A percentile compares a stretch with the other conserved stretches of the same genome.
These are phyloP conservation scores for Magallana gigas DNA, from an alignment of 1,140 invertebrate species.

Conservation along the genomic window DNA sequence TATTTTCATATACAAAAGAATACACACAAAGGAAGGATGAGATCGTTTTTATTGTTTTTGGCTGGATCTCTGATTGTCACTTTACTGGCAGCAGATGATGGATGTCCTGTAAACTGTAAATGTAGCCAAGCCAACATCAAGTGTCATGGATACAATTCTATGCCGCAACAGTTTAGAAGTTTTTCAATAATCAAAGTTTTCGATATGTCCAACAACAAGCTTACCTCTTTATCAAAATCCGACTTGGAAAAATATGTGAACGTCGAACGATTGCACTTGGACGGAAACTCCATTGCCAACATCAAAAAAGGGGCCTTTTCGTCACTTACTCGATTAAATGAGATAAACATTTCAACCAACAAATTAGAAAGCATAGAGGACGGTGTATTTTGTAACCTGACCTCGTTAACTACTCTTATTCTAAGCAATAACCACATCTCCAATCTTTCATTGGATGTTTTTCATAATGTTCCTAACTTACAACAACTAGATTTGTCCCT, in stretches of 20 bases:
- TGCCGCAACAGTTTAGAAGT: not conserved
- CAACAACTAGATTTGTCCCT: not conserved
- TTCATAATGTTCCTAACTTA: conserved; percentile 6
- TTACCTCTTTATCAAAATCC: not conserved
- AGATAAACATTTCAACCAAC: not conserved
- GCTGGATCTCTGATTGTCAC: not conserved
- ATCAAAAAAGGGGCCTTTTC: conserved; percentile 6
- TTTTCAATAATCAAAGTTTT: not conserved
- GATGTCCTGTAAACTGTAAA: not conserved
- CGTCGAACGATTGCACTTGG: not conserved
- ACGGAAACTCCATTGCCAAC: not conserved
- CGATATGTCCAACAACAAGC: not conserved
- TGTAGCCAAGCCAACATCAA: not conserved
- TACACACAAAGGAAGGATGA: no score
- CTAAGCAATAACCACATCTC: not conserved
- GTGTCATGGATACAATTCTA: not conserved
- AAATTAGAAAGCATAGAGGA: not conserved
- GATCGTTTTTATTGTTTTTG: not conserved
- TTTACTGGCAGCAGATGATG: not conserved
- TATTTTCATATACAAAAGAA: no score
- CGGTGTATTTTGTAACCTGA: not conserved
- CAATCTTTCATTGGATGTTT: not conserved
- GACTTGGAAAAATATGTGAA: not conserved
- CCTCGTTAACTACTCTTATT: not conserved
- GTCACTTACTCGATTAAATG: not conserved